These are phyloP conservation scores for Cephus spinipes DNA, from an alignment of 2,888 invertebrate genomes.

Conservation along the genomic window DNA sequence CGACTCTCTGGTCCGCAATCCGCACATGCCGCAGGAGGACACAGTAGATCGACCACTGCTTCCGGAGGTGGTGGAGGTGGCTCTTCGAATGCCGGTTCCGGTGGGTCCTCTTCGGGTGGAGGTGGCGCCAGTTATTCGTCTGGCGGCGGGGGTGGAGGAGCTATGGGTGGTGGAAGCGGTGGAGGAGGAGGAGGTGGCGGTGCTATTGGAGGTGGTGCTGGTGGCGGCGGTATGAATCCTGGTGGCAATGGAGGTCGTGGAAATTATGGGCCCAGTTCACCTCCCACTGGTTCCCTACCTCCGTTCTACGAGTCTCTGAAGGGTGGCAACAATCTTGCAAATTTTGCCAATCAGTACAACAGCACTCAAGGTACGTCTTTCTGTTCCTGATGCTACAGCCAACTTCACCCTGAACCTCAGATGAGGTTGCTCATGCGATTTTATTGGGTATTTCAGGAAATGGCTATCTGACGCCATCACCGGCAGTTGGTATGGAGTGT, in stretches of 20 bases:
- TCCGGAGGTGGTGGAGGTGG: slow-evolving; percentile 49
- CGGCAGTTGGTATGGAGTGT: slow-evolving; percentile 80
- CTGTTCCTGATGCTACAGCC: not conserved
- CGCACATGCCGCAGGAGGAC: slow-evolving; percentile 76
- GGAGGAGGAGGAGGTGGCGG: slow-evolving; percentile 71
- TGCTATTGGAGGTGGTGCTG: slow-evolving; percentile 73
- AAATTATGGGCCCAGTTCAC: slow-evolving; percentile 89
- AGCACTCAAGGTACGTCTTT: slow-evolving; percentile 57
- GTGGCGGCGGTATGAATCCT: slow-evolving; percentile 79
- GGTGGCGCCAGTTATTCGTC: slow-evolving; percentile 68
- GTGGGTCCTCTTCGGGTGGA: slow-evolving; percentile 52
- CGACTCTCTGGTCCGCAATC: slow-evolving; percentile 57
- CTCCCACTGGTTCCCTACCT: slow-evolving; percentile 88
- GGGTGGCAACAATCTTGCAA: slow-evolving; percentile 78
- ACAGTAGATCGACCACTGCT: slow-evolving; percentile 74
- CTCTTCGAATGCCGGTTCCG: slow-evolving; percentile 36
- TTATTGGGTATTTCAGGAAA: slow-evolving; percentile 63
- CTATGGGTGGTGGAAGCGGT: slow-evolving; percentile 69
- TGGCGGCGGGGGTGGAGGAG: slow-evolving; percentile 70
- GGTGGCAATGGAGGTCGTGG: slow-evolving; percentile 83
- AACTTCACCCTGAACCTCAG: not conserved
- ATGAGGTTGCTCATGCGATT: not conserved
- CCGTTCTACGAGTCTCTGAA: slow-evolving; percentile 90
- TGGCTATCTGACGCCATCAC: slow-evolving; percentile 77
- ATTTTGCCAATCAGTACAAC: slow-evolving; percentile 75